A percentile compares a stretch with the other conserved stretches of the same genome.
These are phyloP conservation scores for Drosophila diplacantha DNA, from an alignment of 2,888 invertebrate genomes.

Conservation along the genomic window DNA sequence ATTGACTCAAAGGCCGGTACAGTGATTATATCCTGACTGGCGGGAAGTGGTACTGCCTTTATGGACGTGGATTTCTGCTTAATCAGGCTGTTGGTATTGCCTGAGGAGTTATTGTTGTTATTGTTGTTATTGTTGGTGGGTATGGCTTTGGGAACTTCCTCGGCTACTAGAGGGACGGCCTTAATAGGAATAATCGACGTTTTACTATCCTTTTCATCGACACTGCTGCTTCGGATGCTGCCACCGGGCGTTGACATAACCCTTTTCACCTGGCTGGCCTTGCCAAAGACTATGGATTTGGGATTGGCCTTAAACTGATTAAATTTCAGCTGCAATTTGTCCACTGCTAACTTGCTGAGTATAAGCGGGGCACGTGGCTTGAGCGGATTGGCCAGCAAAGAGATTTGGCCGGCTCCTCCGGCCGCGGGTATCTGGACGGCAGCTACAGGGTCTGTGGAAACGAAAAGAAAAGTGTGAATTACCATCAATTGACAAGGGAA, in stretches of 20 bases:
- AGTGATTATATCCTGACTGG: conserved; percentile 6
- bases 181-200: conserved; percentile 14
- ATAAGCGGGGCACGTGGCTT: conserved; percentile 53
- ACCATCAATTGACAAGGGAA: conserved; percentile 3
- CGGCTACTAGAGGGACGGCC: conserved; percentile 6
- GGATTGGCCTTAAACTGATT: conserved; percentile 49
- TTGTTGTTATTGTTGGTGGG: neutral
- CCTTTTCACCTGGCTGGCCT: conserved; percentile 11
- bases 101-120: conserved; percentile 3
- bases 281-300: conserved; percentile 25
- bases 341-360: conserved; percentile 59
- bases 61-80: conserved; percentile 7
- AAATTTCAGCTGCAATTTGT: conserved; percentile 54
- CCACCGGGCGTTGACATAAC: neutral
- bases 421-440: conserved; percentile 6
- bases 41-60: conserved; percentile 8
- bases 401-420: conserved; percentile 27
- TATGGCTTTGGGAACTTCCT: conserved; percentile 5
- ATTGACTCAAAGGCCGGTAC: neutral
- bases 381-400: conserved; percentile 41
- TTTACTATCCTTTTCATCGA: neutral
- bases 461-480: conserved; percentile 5
- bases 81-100: conserved; percentile 11
- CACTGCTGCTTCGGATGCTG: conserved; percentile 1
- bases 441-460: neutral